Conservation (phyloP, 2,888 invertebrate genomes). For the Ennomos fuscantarius region DNA sequence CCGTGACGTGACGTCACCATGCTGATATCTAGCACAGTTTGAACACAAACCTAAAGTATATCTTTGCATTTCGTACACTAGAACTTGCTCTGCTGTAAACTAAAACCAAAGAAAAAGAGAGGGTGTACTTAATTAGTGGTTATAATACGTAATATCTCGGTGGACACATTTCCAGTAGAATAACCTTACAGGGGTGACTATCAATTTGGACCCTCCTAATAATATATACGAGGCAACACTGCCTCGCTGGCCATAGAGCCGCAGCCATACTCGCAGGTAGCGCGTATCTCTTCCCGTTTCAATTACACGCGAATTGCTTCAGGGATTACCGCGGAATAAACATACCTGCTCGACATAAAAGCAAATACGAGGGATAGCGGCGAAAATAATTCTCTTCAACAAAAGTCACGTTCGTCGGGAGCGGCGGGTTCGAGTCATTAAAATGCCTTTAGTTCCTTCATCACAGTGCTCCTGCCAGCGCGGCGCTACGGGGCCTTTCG, state of each 20-base stretch:
- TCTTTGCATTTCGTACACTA: no score
- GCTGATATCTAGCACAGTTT: no score
- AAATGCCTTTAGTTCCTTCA: slow-evolving; percentile 20
- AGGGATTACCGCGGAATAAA: slow-evolving; percentile 19
- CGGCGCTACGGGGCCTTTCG: slow-evolving; percentile 10
- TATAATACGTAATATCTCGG: slow-evolving; percentile 7
- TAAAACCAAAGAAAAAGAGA: not conserved
- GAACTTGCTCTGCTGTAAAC: no score
- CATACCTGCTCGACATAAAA: slow-evolving; percentile 17
- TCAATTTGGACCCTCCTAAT: slow-evolving; percentile 26
- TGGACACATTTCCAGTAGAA: slow-evolving; percentile 11
- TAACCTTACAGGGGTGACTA: slow-evolving; percentile 19
- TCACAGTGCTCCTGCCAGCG: slow-evolving; percentile 10
- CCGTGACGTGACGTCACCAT: no score
- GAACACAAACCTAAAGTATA: no score
- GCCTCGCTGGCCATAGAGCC: slow-evolving; percentile 17
- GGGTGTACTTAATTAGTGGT: not conserved
- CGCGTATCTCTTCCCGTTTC: slow-evolving; percentile 26
- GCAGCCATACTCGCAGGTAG: slow-evolving; percentile 12
- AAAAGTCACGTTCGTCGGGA: slow-evolving; percentile 25
- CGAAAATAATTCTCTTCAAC: slow-evolving; percentile 24
- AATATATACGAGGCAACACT: slow-evolving; percentile 24
- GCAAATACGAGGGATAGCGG: slow-evolving; percentile 17
- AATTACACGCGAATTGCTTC: slow-evolving; percentile 28
- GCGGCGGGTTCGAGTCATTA: slow-evolving; percentile 29